Conservation (phyloP, 2,113 vertebrate species). For the Tympanuchus pallidicinctus region DNA sequence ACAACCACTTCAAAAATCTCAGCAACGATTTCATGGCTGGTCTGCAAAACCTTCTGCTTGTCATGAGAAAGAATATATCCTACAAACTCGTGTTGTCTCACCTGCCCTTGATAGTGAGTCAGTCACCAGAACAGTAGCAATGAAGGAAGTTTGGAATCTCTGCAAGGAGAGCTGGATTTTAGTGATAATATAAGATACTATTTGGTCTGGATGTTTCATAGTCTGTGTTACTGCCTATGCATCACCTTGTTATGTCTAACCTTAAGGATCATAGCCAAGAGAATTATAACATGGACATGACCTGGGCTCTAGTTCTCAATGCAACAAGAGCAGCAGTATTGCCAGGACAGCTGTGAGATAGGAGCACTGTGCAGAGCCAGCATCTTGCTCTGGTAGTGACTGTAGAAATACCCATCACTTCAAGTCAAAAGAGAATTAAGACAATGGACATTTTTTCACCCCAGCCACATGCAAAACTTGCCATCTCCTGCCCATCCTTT, state of each 20-base stretch:
- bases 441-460: not conserved
- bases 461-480: not conserved
- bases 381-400: not conserved
- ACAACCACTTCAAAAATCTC: not conserved
- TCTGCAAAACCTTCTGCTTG: not conserved
- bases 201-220: not conserved
- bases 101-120: not conserved
- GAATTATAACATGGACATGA: not conserved
- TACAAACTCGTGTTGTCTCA: rapidly evolving
- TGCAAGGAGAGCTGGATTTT: not conserved
- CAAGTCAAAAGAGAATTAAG: not conserved
- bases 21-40: not conserved
- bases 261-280: not conserved
- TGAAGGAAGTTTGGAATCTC: not conserved
- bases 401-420: not conserved
- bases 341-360: not conserved
- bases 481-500: not conserved
- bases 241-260: not conserved
- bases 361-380: not conserved
- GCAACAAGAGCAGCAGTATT: too few relatives aligned
- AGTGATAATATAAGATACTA: not conserved
- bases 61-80: not conserved
- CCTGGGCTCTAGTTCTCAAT: not conserved
- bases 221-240: not conserved
- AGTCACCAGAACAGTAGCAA: not conserved